Percentiles rank a stretch among this genome's conserved stretches.
These are phyloP conservation scores for Drosophila affinis DNA, from an alignment of 2,888 invertebrate species.

Conservation along the genomic window DNA sequence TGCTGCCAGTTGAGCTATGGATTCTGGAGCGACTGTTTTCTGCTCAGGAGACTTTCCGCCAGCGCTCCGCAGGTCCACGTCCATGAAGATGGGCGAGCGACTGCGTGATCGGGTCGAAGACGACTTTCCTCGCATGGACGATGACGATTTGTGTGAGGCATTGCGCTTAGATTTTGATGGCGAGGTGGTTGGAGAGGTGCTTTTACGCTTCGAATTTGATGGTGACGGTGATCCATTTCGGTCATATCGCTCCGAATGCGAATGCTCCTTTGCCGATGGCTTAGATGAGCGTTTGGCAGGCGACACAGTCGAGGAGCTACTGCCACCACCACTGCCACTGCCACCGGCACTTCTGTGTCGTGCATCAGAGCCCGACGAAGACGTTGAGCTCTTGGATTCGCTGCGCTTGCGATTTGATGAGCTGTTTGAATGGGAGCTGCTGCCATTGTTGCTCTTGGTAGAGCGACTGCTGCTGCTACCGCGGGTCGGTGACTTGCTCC, in stretches of 20 bases:
- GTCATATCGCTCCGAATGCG: slow-evolving; percentile 59
- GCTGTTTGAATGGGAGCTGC: slow-evolving; percentile 37
- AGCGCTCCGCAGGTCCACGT: slow-evolving; percentile 74
- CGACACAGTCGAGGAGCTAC: slow-evolving; percentile 37
- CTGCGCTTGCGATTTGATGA: slow-evolving; percentile 73
- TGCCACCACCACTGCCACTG: slow-evolving; percentile 16
- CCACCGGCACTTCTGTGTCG: slow-evolving; percentile 57
- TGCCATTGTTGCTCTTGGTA: slow-evolving; percentile 57
- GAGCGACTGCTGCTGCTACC: slow-evolving; percentile 53
- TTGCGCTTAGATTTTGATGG: slow-evolving; percentile 74
- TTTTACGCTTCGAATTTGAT: slow-evolving; percentile 72
- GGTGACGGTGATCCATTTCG: slow-evolving; percentile 66
- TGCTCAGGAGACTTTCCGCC: slow-evolving; percentile 62
- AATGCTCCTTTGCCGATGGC: slow-evolving; percentile 52
- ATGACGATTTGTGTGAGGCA: slow-evolving; percentile 56
- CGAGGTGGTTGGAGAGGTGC: slow-evolving; percentile 76
- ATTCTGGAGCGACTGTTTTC: slow-evolving; percentile 27
- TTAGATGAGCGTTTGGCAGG: slow-evolving; percentile 57
- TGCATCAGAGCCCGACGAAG: slow-evolving; percentile 66
- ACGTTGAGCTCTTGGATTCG: slow-evolving; percentile 77
- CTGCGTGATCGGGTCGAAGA: slow-evolving; percentile 74
- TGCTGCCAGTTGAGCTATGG: slow-evolving; percentile 22
- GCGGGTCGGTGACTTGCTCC: slow-evolving; percentile 79
- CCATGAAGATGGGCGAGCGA: slow-evolving; percentile 77
- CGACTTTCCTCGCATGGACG: slow-evolving; percentile 36